A percentile compares a stretch with the other conserved stretches of the same genome.
phyloP scores from a whole-genome alignment of 2,113 vertebrate genomes.

The Lethenteron reissneri region DNA sequence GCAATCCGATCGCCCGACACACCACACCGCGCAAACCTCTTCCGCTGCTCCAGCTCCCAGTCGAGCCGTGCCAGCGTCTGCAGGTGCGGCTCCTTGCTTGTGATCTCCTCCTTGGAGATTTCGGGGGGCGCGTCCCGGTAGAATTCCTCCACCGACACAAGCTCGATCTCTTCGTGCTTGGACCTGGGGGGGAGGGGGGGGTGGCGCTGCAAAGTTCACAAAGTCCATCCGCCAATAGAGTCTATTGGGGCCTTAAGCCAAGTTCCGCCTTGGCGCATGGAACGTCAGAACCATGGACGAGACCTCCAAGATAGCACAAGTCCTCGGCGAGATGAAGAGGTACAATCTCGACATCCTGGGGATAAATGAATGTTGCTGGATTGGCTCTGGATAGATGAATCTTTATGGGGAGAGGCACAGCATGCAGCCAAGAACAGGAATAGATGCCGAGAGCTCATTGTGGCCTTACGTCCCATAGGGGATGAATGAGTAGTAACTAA shows the following conservation, averaged over 20 bases:
- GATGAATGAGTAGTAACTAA: no score
- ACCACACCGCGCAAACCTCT: constrained; percentile 35
- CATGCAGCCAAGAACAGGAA: no score
- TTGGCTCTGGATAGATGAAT: no score
- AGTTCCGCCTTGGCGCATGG: background rate
- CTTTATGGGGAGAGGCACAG: no score
- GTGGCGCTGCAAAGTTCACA: background rate
- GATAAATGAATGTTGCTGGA: background rate
- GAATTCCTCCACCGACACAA: constrained; percentile 72
- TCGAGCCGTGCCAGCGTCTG: constrained; percentile 81
- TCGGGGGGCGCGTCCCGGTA: constrained; percentile 52
- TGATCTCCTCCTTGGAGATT: constrained; percentile 54
- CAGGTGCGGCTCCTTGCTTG: constrained; percentile 60
- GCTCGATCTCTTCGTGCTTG: constrained; percentile 82
- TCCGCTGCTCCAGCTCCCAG: constrained; percentile 95
- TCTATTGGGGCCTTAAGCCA: background rate
- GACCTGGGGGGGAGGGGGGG: constrained; percentile 32
- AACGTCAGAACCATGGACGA: background rate
- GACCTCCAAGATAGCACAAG: background rate
- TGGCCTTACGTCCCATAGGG: no score
- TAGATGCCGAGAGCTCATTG: no score
- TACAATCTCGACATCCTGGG: background rate
- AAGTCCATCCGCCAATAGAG: background rate
- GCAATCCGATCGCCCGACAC: no score
- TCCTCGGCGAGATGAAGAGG: background rate